Evolutionary conservation across 2,888 invertebrate species (phyloP), one percentile per base, ranked within the genome.

Genomic region (Epiblema foenella): DNA sequence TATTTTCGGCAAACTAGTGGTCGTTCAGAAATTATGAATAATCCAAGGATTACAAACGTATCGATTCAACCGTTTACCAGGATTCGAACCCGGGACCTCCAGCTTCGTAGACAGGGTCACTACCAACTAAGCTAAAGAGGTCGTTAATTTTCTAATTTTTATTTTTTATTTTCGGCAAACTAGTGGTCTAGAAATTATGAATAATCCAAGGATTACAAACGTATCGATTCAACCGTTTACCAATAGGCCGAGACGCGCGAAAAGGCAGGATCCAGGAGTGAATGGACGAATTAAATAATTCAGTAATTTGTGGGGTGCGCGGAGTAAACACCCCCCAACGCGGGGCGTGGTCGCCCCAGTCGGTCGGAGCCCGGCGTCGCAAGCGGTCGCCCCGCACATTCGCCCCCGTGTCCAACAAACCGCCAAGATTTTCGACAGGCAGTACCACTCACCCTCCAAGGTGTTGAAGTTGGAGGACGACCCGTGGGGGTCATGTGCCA

Each of bases 391-490:
- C 88, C 86, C 90, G 89, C 87, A 83, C 89, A 85, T 75, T 77
- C 83, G 86, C 87, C 83, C 81, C 85, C 88, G 91, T 89, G 89
- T 88, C 88, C 89, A 83, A 88, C 74, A 92, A 92, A 85, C 83
- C 91, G 90, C 86, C 94, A 93, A 93, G 83, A 94, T 93, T 93
- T 94, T 93, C 89, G 93, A 94, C 94, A 91, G 93, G 80, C 94
- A 94, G 93, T 94, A 93, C 82, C 94, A 93, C 87, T 93, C 94
- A 89, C 94, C 93, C 85, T 93, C 94, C 90, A 94, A 95, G 95
- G 95, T 95, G 95, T 94, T 95, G 89, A 95, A 95, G 91, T 91
- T 95, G 91, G 95, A 95, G 93, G 95, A 95, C 94, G 95, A 95
- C 94, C 95, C 95, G 83, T 95, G 95, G 94, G 95, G 95, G 91